phyloP scores from a whole-genome alignment of 2,888 invertebrate genomes.

The Rhingia rostrata region DNA sequence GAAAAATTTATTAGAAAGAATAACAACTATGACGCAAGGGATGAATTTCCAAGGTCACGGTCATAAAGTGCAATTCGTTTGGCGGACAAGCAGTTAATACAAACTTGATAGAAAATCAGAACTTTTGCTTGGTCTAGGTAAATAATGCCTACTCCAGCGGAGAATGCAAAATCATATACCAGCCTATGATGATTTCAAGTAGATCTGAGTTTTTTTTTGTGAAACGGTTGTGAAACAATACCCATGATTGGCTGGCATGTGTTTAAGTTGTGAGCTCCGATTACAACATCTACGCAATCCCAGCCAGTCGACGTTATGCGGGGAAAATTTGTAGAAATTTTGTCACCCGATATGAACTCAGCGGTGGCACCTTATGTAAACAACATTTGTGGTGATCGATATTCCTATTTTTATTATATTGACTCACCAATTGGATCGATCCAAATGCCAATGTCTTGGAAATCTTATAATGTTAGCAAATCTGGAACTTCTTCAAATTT shows the following conservation, averaged over 20 bases:
- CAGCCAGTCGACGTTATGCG: constrained; percentile 88
- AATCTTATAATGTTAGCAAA: too few species aligned
- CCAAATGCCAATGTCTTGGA: too few species aligned
- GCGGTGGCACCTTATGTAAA: constrained; percentile 94
- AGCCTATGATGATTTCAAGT: constrained; percentile 83
- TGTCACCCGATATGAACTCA: constrained; percentile 92
- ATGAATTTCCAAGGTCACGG: too few species aligned
- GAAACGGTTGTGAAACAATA: constrained; percentile 95
- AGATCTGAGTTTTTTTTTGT: constrained; percentile 81
- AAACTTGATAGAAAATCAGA: too few species aligned
- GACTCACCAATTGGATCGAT: too few species aligned
- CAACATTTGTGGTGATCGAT: too few species aligned
- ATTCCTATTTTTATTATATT: too few species aligned
- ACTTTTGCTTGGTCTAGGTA: too few species aligned
- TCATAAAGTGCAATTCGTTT: too few species aligned
- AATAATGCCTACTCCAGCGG: constrained; percentile 96
- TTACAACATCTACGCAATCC: constrained; percentile 94
- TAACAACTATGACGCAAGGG: too few species aligned
- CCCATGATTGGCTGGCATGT: constrained; percentile 92
- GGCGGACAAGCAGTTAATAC: too few species aligned
- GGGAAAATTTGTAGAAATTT: constrained; percentile 84
- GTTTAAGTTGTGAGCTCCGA: constrained; percentile 90
- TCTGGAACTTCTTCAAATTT: constrained; percentile 79
- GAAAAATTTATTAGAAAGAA: too few species aligned
- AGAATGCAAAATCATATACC: constrained; percentile 86